Evolutionary conservation across 64 coral and sea anemone genomes (phyloP).

Genomic region (Exaiptasia diaphana): DNA sequence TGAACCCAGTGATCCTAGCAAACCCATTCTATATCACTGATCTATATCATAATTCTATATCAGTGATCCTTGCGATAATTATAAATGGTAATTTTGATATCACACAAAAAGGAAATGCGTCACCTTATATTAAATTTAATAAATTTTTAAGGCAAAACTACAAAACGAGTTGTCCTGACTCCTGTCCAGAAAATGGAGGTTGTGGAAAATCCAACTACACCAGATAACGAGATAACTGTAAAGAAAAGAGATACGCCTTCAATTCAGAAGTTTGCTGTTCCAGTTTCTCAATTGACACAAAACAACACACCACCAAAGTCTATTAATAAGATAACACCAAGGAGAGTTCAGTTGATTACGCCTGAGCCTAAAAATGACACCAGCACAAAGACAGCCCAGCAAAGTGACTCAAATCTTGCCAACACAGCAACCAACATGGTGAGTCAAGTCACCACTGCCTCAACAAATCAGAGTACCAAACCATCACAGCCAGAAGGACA

Average conservation of each 20-base stretch:
- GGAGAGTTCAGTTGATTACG: slow-evolving; percentile 1
- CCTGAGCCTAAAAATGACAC: neutral
- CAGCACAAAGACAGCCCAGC: too few relatives aligned
- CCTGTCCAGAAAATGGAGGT: neutral
- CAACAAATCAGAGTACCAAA: too few relatives aligned
- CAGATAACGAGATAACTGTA: neutral
- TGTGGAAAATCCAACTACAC: slow-evolving; percentile 5
- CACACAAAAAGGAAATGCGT: neutral
- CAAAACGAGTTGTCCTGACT: neutral
- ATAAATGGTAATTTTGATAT: too few relatives aligned
- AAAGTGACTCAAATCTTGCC: too few relatives aligned
- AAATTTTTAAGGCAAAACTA: slow-evolving; percentile 18
- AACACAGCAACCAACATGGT: too few relatives aligned
- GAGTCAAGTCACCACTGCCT: neutral
- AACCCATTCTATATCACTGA: too few relatives aligned
- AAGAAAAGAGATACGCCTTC: slow-evolving; percentile 27
- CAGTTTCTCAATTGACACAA: neutral
- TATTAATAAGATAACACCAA: neutral
- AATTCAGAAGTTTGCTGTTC: slow-evolving; percentile 37
- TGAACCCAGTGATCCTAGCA: too few relatives aligned
- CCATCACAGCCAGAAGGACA: neutral
- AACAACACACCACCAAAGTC: slow-evolving; percentile 47
- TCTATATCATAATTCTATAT: too few relatives aligned
- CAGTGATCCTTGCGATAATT: too few relatives aligned
- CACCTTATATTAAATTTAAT: neutral